Base-by-base conservation (phyloP, 2,797 vertebrate species). In the Chaetophractus vellerosus region DNA sequence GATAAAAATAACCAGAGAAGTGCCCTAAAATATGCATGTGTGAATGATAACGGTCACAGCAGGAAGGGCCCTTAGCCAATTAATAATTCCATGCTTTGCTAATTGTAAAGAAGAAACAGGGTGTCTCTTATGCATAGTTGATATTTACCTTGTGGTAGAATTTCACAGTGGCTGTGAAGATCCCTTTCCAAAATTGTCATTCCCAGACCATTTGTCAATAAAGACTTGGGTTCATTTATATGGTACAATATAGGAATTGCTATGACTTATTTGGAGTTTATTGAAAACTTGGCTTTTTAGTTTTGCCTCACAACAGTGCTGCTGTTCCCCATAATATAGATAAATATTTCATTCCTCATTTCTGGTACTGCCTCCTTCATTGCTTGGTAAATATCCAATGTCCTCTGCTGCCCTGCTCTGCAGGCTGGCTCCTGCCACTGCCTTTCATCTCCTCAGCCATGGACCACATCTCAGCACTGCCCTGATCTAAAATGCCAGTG, bases 111-210 rank as follows among this genome's bases (percentile, higher is more conserved):
- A 74, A 90, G 48, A 90, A 74, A 12, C 36, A 48, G 9, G 6
- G 0, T 72, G 0, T 74, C 23, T 90, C 21, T 71, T 94, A 36
- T 16, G 7, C 3, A 41, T 45, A 76, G 2, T 3, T 41, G 69
- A 45, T 36, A 72, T 23, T 0, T 61, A 9, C 83, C n/a, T 94
- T 68, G n/a, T 50, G 41, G 24, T 45, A 28, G 14, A 72, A 87
- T 94, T 94, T 96, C 57, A 87, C 85, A 78, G 41, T 52, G 16
- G 6, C 24, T 26, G 2, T 74, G 50, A 93, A 89, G 15, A 78
- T 36, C 15, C 4, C 33, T 91, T 95, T 91, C 61, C 16, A 78
- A 93, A 91, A 68, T 2, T 48, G 3, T 50, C 75, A 68, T 18
- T 52, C 38, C 6, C 8, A 57, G 38, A 75, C 33, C 50, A 28